phyloP scores from a whole-genome alignment of 2,113 vertebrate species.

The Peromyscus maniculatus region DNA sequence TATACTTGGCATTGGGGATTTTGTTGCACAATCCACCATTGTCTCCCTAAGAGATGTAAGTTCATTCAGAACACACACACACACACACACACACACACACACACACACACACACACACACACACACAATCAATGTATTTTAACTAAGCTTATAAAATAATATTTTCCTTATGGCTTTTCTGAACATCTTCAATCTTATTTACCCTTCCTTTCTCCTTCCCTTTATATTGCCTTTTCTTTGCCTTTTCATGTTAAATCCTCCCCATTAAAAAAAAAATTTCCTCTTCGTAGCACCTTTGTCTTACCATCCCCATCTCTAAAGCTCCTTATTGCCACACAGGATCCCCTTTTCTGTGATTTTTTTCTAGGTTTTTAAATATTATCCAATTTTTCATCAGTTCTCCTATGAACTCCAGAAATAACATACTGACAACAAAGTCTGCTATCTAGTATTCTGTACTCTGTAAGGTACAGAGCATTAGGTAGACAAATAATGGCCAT shows the following conservation, averaged over 20 bases:
- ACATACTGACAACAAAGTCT: neutral
- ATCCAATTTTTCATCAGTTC: neutral
- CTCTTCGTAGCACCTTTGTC: neutral
- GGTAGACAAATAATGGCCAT: neutral
- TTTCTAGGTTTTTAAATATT: neutral
- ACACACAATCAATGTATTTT: neutral
- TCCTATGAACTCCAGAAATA: neutral
- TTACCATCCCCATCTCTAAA: neutral
- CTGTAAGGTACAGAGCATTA: neutral
- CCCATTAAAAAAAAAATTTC: neutral
- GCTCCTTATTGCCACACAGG: neutral
- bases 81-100: neutral
- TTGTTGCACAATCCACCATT: neutral
- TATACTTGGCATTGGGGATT: neutral
- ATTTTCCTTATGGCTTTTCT: neutral
- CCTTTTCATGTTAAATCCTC: neutral
- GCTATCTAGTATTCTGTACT: neutral
- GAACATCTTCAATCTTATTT: neutral
- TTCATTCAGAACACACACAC: neutral
- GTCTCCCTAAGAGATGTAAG: neutral
- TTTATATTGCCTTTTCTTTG: neutral
- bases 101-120: neutral
- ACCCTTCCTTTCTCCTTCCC: neutral
- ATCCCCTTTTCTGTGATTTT: neutral
- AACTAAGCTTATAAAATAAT: neutral